Evolutionary conservation across 2,113 vertebrate species (phyloP).

Genomic region (Campylorhamphus procurvoides): DNA sequence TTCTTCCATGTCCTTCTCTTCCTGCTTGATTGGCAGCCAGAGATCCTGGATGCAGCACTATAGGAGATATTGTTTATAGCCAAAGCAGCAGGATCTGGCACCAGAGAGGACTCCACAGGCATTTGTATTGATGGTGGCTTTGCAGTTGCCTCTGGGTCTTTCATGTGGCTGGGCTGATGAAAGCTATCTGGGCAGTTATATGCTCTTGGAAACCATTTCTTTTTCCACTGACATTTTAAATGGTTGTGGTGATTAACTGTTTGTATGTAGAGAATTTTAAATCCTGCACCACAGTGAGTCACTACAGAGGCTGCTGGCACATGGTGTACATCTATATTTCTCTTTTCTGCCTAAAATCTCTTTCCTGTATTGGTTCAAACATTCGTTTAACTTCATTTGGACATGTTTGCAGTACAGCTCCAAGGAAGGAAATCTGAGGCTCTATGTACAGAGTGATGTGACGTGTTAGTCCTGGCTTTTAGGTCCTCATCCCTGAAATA

Average conservation of each 20-base stretch:
- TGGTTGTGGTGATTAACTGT: constrained; percentile 75
- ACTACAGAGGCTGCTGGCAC: constrained; percentile 47
- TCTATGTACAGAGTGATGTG: neutral
- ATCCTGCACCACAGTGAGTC: constrained; percentile 33
- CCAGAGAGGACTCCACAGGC: constrained; percentile 69
- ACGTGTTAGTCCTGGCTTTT: neutral
- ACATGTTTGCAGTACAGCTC: neutral
- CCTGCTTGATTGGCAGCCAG: constrained; percentile 54
- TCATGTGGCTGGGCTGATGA: constrained; percentile 57
- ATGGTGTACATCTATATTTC: constrained; percentile 1
- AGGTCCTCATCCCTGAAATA: neutral
- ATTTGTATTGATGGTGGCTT: constrained; percentile 69
- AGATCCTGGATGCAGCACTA: constrained; percentile 33
- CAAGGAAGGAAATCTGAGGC: neutral
- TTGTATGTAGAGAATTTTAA: constrained; percentile 74
- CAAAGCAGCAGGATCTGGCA: constrained; percentile 65
- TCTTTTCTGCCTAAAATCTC: constrained; percentile 38
- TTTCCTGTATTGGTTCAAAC: neutral
- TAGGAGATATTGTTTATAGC: constrained; percentile 45
- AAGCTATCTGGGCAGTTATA: constrained; percentile 61
- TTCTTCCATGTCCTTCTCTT: constrained; percentile 7
- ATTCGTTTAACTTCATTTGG: neutral
- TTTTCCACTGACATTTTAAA: constrained; percentile 76
- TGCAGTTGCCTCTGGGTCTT: constrained; percentile 77
- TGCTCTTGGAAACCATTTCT: constrained; percentile 72